Conservation (phyloP, 2,797 vertebrate genomes). For the Hydrophis major region DNA sequence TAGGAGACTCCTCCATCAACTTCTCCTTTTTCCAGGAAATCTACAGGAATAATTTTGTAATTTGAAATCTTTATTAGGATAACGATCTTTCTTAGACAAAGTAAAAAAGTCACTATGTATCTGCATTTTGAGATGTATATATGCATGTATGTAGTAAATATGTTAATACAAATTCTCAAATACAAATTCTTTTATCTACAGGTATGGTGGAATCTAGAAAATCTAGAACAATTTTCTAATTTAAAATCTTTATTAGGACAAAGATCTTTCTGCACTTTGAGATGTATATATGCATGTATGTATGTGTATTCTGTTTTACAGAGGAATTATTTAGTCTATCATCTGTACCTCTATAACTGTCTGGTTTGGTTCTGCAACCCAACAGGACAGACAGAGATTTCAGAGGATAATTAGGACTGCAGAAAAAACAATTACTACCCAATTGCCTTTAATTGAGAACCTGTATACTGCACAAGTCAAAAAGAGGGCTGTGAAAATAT, state of each 20-base stretch:
- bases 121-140: neutral
- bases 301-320: neutral
- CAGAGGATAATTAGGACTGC: no score
- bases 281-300: neutral
- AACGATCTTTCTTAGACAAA: neutral
- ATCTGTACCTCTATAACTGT: no score
- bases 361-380: no score
- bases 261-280: neutral
- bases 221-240: slow-evolving; percentile 39
- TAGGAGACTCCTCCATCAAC: slow-evolving; percentile 52
- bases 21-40: slow-evolving; percentile 52
- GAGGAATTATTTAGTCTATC: no score
- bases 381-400: no score
- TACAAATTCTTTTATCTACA: slow-evolving; percentile 33
- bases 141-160: neutral
- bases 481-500: no score
- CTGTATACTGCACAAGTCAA: no score
- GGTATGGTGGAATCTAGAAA: slow-evolving; percentile 55
- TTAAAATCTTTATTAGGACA: neutral
- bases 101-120: neutral
- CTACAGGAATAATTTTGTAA: slow-evolving; percentile 34
- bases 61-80: neutral
- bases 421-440: no score
- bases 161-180: neutral
- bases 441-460: no score